Conservation (phyloP, 2,888 invertebrate species). For the Aradus depressus region DNA sequence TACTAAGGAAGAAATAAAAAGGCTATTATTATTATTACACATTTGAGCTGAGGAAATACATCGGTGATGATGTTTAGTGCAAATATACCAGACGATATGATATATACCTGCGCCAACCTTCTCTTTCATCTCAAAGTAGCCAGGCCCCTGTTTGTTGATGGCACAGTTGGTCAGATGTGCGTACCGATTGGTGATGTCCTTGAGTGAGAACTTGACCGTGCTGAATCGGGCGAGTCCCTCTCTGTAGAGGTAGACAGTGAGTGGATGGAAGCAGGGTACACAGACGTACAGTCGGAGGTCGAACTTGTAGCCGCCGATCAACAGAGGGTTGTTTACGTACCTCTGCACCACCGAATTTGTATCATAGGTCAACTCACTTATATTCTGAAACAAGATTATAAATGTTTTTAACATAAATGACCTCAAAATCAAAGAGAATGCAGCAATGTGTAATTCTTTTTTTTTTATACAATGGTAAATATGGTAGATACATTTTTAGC, state of each 20-base stretch:
- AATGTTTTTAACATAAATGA: neutral
- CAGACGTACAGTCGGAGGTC: constrained; percentile 83
- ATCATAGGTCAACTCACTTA: constrained; percentile 66
- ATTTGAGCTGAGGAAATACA: too few species aligned
- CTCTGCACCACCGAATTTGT: constrained; percentile 68
- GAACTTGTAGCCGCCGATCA: constrained; percentile 84
- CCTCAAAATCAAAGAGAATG: neutral
- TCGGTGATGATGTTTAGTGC: too few species aligned
- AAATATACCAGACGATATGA: too few species aligned
- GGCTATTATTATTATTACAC: too few species aligned
- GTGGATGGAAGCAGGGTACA: constrained; percentile 74
- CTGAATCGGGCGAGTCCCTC: constrained; percentile 72
- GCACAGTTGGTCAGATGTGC: constrained; percentile 86
- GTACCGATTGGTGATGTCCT: constrained; percentile 71
- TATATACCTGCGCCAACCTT: constrained; percentile 63
- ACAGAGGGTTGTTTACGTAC: constrained; percentile 63
- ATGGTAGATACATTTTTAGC: too few species aligned
- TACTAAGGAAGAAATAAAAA: too few species aligned
- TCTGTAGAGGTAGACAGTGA: constrained; percentile 76
- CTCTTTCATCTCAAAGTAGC: constrained; percentile 71
- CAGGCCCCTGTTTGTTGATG: constrained; percentile 76
- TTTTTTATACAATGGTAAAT: too few species aligned
- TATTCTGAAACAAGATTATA: constrained; percentile 42
- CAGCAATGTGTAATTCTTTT: too few species aligned
- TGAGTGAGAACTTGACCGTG: constrained; percentile 72